Percentiles rank a stretch among this genome's conserved stretches.
These are phyloP conservation scores for Pleuronectes platessa DNA, from an alignment of 2,113 vertebrate genomes.

Conservation along the genomic window DNA sequence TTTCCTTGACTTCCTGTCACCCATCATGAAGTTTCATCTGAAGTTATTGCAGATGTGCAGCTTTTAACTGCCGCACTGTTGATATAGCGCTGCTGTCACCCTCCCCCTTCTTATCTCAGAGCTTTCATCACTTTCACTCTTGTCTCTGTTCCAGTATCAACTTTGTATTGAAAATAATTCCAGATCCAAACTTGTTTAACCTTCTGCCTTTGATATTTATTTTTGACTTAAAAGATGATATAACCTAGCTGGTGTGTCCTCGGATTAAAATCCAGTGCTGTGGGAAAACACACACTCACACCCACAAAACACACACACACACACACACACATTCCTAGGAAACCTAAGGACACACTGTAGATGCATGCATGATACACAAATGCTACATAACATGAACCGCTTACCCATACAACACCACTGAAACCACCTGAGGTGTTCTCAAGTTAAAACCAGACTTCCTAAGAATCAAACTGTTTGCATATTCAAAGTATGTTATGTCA, in stretches of 20 bases:
- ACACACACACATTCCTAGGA: conserved; percentile 6
- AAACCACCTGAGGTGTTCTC: conserved; percentile 7
- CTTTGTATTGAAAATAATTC: conserved; percentile 19
- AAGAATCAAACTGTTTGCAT: neutral
- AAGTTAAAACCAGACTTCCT: neutral
- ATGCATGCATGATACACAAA: conserved; percentile 2
- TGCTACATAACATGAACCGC: neutral
- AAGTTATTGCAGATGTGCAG: neutral
- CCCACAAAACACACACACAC: conserved; percentile 6
- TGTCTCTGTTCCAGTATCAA: conserved; percentile 12
- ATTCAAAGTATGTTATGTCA: neutral
- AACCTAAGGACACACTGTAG: conserved; percentile 4
- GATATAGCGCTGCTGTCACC: neutral
- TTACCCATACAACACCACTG: neutral
- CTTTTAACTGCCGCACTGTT: conserved; percentile 15
- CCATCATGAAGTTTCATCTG: conserved; percentile 6
- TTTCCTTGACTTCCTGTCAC: neutral
- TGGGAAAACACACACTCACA: conserved; percentile 29
- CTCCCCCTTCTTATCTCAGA: conserved; percentile 2
- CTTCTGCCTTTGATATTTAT: conserved; percentile 6
- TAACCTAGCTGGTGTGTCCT: conserved; percentile 8
- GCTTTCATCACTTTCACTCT: conserved; percentile 16
- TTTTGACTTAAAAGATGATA: neutral
- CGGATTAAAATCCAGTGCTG: conserved; percentile 37
- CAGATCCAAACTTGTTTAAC: conserved; percentile 18